These are phyloP conservation scores for Brachionus koreanus DNA, from an alignment of 1,140 invertebrate genomes.

Conservation along the genomic window DNA sequence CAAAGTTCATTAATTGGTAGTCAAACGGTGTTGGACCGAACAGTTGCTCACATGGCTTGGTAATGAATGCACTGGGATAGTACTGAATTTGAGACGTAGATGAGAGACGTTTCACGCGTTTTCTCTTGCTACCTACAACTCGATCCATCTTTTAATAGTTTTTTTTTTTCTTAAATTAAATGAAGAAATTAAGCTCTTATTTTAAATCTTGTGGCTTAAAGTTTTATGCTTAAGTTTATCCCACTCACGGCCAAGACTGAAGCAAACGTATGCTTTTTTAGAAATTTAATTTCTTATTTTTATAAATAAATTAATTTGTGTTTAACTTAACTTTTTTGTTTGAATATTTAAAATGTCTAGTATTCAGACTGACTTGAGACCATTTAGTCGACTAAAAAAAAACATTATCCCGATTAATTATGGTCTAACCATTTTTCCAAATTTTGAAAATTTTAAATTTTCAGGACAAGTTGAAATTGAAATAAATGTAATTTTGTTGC, in stretches of 20 bases:
- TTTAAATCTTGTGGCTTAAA: conserved; percentile 6
- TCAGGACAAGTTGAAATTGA: background rate
- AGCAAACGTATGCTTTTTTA: background rate
- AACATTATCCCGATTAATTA: background rate
- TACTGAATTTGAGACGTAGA: conserved; percentile 16
- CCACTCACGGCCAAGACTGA: background rate
- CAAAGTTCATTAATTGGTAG: background rate
- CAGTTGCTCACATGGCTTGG: conserved; percentile 42
- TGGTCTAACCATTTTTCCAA: background rate
- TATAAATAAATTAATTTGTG: background rate
- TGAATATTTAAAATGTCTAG: background rate
- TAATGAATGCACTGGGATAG: conserved; percentile 17
- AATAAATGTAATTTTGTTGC: background rate
- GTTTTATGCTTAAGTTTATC: background rate
- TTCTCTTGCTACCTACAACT: background rate
- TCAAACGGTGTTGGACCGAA: conserved; percentile 42
- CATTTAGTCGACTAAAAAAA: background rate
- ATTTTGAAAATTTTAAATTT: conserved; percentile 2
- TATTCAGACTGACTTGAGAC: background rate
- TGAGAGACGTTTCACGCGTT: conserved; percentile 38
- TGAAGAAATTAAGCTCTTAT: background rate
- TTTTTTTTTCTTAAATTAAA: background rate
- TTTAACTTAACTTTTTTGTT: conserved; percentile 15
- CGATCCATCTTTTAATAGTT: conserved; percentile 11
- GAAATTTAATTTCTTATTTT: background rate